A percentile compares a stretch with the other conserved stretches of the same genome.
Evolutionary conservation across 2,888 invertebrate genomes (phyloP).

Genomic region (Drosophila borealis): DNA sequence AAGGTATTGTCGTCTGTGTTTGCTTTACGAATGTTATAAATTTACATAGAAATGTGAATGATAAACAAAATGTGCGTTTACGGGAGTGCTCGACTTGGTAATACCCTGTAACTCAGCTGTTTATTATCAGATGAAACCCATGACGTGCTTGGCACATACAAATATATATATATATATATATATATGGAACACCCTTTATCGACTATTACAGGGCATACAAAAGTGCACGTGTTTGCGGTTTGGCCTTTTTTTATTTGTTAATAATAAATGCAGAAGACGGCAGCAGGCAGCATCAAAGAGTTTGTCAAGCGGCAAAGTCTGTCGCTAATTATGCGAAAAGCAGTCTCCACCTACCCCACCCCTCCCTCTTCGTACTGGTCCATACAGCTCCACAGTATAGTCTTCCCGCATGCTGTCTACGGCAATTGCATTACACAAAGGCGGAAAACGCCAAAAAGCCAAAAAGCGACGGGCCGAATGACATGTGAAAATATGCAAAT

Average conservation of each 20-base stretch:
- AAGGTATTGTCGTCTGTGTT: too few species aligned
- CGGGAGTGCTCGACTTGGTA: background rate
- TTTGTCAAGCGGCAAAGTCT: conserved; percentile 80
- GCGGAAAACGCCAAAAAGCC: conserved; percentile 74
- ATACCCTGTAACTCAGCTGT: background rate
- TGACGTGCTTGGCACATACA: background rate
- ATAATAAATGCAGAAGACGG: conserved; percentile 31
- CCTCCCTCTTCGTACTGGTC: background rate
- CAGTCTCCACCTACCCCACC: background rate
- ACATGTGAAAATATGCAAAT: conserved; percentile 82
- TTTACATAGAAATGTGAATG: too few species aligned
- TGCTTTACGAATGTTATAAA: too few species aligned
- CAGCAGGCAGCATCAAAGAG: conserved; percentile 73
- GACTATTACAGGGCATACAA: conserved; percentile 8
- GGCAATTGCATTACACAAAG: conserved; percentile 71
- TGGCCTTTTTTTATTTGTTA: conserved; percentile 34
- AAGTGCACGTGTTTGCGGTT: conserved; percentile 70
- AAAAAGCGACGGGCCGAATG: conserved; percentile 67
- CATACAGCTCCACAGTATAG: conserved; percentile 7
- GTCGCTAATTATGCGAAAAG: conserved; percentile 77
- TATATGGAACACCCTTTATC: background rate
- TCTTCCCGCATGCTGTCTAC: conserved; percentile 70
- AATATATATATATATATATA: background rate
- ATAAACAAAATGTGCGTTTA: background rate
- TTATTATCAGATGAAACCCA: background rate